Conservation (phyloP, 2,113 vertebrate species). For the Drymodes brunneopygia region DNA sequence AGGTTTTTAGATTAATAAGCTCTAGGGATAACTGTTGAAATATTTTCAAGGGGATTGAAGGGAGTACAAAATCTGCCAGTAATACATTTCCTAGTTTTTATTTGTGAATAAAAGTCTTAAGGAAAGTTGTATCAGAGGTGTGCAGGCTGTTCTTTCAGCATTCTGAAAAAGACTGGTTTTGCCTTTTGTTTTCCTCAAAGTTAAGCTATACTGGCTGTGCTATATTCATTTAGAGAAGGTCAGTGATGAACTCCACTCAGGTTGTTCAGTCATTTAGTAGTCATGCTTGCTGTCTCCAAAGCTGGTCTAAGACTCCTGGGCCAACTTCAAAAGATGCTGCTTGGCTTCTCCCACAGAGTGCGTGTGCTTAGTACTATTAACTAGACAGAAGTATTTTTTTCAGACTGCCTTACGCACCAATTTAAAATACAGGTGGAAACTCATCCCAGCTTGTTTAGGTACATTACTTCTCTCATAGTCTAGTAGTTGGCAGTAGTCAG, state of each 20-base stretch:
- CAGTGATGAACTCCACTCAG: background rate
- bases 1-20: background rate
- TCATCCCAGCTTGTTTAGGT: background rate
- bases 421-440: background rate
- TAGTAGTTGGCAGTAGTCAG: background rate
- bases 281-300: background rate
- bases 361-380: background rate
- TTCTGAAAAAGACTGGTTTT: background rate
- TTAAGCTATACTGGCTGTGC: background rate
- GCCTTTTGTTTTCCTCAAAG: background rate
- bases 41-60: background rate
- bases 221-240: background rate
- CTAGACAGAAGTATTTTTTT: background rate
- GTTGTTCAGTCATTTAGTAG: constrained; percentile 8
- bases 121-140: background rate
- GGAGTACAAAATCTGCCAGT: background rate
- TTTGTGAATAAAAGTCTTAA: background rate
- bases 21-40: background rate
- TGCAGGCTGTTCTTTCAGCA: background rate
- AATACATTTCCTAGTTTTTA: background rate
- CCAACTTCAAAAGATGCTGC: background rate
- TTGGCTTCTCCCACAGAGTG: background rate
- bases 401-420: background rate
- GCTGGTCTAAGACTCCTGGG: background rate
- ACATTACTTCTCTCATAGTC: background rate